Evolutionary conservation across 2,113 vertebrate genomes (phyloP), one percentile per base, ranked within the genome.

Genomic region (Platysternon megacephalum): DNA sequence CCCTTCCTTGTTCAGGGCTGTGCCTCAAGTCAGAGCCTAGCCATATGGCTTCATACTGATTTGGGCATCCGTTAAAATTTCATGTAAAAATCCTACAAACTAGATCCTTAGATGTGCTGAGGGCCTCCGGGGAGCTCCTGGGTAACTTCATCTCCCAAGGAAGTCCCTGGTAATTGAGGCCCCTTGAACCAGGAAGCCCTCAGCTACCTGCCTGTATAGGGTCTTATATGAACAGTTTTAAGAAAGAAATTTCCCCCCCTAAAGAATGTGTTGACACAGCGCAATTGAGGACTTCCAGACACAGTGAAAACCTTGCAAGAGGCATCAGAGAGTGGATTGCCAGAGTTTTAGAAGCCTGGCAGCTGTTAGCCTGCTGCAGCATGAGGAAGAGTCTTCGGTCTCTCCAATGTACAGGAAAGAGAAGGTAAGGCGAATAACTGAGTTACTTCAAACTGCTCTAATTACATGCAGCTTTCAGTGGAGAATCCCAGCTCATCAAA

Each of bases 351-450:
- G 84, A 91, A 96, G 48, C 6, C 49, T 74, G 85, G 94, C 65
- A 80, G 61, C 98, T 87, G 98, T 98, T 95, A 94, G 97, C 74
- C 51, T 92, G 78, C 97, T 97, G 28, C 95, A 97, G 95, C 89
- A 99, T 98, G 98, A 98, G 94, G 98, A 98, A 91, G 95, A 98
- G 4, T 12, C 87, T 68, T 96, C 96, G 86, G 93, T 95, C 91
- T 97, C 97, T 3, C 96, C 96, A 91, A 98, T 97, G 95, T 49
- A 98, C 81, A 76, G 49, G 53, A 97, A 97, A 32, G 91, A 97
- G 74, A 98, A 98, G 98, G 99, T 99, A 95, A 97, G 97, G 21
- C 14, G 3, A 87, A 58, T 48, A 4, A 9, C 14, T 17, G 2
- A 19, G 39, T 46, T 28, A 61, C 17, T 76, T 44, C 55, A 52